Evolutionary conservation across 2,797 vertebrate genomes (phyloP).

Genomic region (Eulemur albifrons): DNA sequence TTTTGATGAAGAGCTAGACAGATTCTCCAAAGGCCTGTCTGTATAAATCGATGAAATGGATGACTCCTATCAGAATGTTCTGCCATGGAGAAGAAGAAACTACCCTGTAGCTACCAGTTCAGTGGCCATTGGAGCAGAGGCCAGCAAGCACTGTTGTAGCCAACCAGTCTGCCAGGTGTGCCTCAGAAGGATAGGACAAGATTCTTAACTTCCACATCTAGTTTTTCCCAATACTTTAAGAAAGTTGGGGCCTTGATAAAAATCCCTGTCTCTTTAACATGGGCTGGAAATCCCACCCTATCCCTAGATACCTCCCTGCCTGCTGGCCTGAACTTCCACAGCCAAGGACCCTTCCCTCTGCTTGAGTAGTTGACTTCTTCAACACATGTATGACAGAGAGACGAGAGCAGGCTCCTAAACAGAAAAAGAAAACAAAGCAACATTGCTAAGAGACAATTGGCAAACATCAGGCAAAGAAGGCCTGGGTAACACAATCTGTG

Average conservation of each 20-base stretch:
- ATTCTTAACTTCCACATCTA: background rate
- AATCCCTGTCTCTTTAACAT: background rate
- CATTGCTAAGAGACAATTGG: background rate
- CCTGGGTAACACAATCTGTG: background rate
- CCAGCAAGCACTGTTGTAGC: background rate
- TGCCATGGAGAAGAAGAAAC: background rate
- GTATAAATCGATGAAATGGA: background rate
- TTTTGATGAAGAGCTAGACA: background rate
- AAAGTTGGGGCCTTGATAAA: no score
- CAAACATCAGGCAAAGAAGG: rapidly evolving
- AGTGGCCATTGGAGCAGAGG: background rate
- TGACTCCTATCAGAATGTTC: background rate
- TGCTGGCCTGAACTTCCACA: background rate
- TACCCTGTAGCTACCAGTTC: background rate
- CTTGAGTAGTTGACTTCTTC: background rate
- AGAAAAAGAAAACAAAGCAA: background rate
- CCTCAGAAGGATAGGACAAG: background rate
- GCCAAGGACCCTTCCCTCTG: background rate
- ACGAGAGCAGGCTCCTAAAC: background rate
- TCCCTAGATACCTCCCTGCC: no score
- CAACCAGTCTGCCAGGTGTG: background rate
- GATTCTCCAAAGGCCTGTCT: background rate
- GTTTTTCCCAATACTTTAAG: background rate
- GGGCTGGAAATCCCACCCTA: background rate
- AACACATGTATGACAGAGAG: background rate